Evolutionary conservation across 2,113 vertebrate genomes (phyloP).

Genomic region (Dromaius novaehollandiae): DNA sequence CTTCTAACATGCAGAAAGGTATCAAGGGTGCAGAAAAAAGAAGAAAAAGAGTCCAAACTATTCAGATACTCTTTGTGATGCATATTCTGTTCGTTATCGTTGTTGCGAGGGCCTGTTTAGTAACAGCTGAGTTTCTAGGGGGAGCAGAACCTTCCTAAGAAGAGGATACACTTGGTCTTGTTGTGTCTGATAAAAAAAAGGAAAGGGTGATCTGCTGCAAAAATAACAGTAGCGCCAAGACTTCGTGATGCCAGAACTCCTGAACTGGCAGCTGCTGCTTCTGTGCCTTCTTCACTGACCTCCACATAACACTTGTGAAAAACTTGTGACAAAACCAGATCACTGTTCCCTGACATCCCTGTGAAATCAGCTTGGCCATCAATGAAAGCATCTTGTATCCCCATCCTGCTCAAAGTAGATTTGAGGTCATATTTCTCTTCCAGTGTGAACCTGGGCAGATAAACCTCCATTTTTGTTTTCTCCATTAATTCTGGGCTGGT

Average conservation of each 20-base stretch:
- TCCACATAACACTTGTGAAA: slow-evolving; percentile 78
- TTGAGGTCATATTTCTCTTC: slow-evolving; percentile 82
- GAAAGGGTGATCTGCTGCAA: slow-evolving; percentile 91
- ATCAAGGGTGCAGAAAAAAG: neutral
- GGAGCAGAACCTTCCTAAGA: slow-evolving; percentile 82
- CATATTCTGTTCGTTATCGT: neutral
- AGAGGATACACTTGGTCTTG: slow-evolving; percentile 78
- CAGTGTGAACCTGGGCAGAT: slow-evolving; percentile 83
- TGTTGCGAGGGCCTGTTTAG: neutral
- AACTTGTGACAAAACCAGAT: slow-evolving; percentile 75
- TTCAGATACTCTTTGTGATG: neutral
- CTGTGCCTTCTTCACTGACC: slow-evolving; percentile 80
- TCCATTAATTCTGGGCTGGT: slow-evolving; percentile 79
- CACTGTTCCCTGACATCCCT: slow-evolving; percentile 67
- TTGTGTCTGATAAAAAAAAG: slow-evolving; percentile 89
- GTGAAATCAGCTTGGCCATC: slow-evolving; percentile 72
- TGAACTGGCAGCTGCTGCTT: slow-evolving; percentile 74
- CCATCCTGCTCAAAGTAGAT: slow-evolving; percentile 77
- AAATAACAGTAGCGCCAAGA: slow-evolving; percentile 52
- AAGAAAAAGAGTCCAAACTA: neutral
- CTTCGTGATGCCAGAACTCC: slow-evolving; percentile 78
- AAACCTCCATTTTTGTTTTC: slow-evolving; percentile 70
- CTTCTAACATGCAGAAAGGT: neutral
- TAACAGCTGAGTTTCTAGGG: slow-evolving; percentile 61
- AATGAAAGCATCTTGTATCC: slow-evolving; percentile 77